phyloP scores from a whole-genome alignment of 1,140 invertebrate species.

The Nasonia giraulti region DNA sequence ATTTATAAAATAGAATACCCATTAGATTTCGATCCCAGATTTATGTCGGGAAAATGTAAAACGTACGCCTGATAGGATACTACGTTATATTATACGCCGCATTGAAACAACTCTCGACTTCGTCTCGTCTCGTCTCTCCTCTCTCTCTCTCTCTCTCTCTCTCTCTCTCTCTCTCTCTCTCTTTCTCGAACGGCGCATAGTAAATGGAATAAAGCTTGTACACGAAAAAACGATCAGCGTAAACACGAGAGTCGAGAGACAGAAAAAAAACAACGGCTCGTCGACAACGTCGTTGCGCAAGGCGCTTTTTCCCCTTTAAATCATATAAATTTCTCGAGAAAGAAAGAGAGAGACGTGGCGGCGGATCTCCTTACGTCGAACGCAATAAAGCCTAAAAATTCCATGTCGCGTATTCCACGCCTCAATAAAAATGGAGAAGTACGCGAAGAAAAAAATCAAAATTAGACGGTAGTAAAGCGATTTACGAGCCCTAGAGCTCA shows the following conservation, averaged over 20 bases:
- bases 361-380: background rate
- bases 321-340: slow-evolving; percentile 14
- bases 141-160: too few relatives aligned
- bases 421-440: slow-evolving; percentile 14
- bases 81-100: background rate
- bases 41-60: slow-evolving; percentile 34
- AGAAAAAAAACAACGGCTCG: background rate
- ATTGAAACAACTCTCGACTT: background rate
- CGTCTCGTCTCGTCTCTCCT: background rate
- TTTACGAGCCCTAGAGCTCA: background rate
- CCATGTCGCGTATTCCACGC: too few relatives aligned
- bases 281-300: background rate
- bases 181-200: background rate
- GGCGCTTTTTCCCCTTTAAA: background rate
- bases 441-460: slow-evolving; percentile 22
- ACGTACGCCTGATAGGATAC: slow-evolving; percentile 11
- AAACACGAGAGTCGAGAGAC: background rate
- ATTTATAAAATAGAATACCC: slow-evolving; percentile 13
- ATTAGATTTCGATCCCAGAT: slow-evolving; percentile 30
- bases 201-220: slow-evolving; percentile 1
- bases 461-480: slow-evolving; percentile 14
- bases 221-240: background rate
- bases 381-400: background rate
- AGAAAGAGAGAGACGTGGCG: background rate
- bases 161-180: too few relatives aligned